Evolutionary conservation across 2,113 vertebrate genomes (phyloP).

Genomic region (Asarcornis scutulata): DNA sequence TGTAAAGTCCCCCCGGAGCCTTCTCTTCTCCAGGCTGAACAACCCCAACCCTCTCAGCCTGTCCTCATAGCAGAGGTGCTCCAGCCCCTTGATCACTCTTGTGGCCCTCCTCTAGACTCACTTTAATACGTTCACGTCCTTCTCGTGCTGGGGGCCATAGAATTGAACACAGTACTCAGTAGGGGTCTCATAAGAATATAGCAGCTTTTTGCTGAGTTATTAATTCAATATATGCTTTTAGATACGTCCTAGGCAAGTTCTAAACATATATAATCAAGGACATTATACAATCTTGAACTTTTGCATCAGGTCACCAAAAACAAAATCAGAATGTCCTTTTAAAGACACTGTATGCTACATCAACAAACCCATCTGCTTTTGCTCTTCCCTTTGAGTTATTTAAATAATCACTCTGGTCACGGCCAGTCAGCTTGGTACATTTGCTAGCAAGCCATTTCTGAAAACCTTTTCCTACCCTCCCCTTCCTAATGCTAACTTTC

Average conservation of each 20-base stretch:
- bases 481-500: not conserved
- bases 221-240: not conserved
- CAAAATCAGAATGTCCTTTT: not conserved
- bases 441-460: not conserved
- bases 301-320: not conserved
- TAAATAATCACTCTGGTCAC: not conserved
- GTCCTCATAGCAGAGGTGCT: too few relatives aligned
- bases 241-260: not conserved
- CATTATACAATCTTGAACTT: not conserved
- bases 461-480: not conserved
- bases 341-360: not conserved
- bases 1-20: too few relatives aligned
- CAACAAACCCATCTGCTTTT: not conserved
- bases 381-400: not conserved
- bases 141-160: too few relatives aligned
- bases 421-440: not conserved
- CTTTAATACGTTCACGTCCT: too few relatives aligned
- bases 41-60: too few relatives aligned
- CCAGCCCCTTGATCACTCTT: too few relatives aligned
- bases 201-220: not conserved
- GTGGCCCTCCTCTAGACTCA: too few relatives aligned
- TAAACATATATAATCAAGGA: not conserved
- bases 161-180: not conserved
- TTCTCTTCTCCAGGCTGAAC: too few relatives aligned
- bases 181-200: not conserved